Conservation (phyloP, 2,113 vertebrate species). For the Phalacrocorax pelagicus region DNA sequence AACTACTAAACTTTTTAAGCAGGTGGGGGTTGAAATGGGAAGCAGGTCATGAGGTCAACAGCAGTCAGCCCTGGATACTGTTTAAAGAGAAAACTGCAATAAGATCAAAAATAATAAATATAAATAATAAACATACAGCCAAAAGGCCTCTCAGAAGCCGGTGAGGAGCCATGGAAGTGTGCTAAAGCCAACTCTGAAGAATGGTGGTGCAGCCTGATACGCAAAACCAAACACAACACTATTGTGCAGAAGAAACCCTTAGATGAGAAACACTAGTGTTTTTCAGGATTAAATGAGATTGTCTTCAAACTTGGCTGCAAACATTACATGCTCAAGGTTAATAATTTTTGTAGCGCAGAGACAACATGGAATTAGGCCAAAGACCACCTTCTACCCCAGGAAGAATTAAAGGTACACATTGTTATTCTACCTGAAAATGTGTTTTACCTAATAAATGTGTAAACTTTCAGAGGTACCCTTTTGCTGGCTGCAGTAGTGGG, state of each 20-base stretch:
- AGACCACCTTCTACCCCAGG: background rate
- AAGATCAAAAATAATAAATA: constrained; percentile 28
- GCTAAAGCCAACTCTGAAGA: background rate
- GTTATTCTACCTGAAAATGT: background rate
- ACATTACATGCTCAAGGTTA: background rate
- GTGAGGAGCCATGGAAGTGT: background rate
- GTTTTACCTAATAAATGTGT: background rate
- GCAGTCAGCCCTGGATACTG: background rate
- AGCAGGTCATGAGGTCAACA: constrained; percentile 32
- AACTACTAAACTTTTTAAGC: constrained; percentile 42
- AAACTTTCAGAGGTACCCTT: background rate
- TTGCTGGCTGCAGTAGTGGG: background rate
- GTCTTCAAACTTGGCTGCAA: background rate
- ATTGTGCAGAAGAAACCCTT: background rate
- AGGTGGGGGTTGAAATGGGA: constrained; percentile 31
- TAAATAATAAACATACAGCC: constrained; percentile 3
- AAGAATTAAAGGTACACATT: background rate
- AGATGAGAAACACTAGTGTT: background rate
- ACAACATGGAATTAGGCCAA: background rate
- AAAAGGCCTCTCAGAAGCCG: background rate
- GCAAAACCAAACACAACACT: background rate
- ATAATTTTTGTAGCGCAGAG: background rate
- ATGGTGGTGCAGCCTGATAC: background rate
- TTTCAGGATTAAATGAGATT: background rate
- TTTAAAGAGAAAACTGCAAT: constrained; percentile 26